Conservation (phyloP, 2,888 invertebrate genomes). For the Palloptera scutellata region DNA sequence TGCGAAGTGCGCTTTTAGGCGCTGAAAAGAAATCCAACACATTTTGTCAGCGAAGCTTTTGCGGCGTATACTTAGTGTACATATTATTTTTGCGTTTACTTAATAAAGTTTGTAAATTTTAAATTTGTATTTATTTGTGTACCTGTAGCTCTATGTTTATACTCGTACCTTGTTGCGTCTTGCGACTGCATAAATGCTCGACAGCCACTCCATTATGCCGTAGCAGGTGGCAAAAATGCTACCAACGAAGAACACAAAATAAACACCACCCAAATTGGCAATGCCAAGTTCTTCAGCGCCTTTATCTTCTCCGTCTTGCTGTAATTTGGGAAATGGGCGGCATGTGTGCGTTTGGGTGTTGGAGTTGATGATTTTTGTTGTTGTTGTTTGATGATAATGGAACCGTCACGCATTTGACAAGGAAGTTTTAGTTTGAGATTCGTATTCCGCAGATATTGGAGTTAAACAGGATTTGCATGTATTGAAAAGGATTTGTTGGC, state of each 20-base stretch:
- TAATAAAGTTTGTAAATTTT: too few relatives aligned
- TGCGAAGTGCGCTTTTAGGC: too few relatives aligned
- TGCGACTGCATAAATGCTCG: constrained; percentile 52
- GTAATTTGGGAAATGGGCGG: neutral
- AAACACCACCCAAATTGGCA: constrained; percentile 73
- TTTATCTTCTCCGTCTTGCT: constrained; percentile 54
- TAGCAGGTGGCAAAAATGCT: constrained; percentile 59
- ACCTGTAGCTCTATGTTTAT: too few relatives aligned
- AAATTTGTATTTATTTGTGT: too few relatives aligned
- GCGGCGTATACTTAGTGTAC: too few relatives aligned
- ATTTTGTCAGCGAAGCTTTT: too few relatives aligned
- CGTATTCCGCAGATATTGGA: constrained; percentile 3
- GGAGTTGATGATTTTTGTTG: neutral
- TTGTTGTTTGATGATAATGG: constrained; percentile 15
- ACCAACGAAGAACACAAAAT: constrained; percentile 69
- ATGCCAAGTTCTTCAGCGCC: constrained; percentile 68
- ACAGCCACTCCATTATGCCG: constrained; percentile 59
- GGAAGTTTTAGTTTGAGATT: neutral
- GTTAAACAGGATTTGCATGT: constrained; percentile 6
- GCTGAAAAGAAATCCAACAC: too few relatives aligned
- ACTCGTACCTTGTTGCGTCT: constrained; percentile 56
- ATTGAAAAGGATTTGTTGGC: constrained; percentile 15
- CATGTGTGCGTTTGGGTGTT: neutral
- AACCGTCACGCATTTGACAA: neutral
- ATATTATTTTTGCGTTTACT: too few relatives aligned